These are phyloP conservation scores for Venustoraphidia nigricollis DNA, from an alignment of 2,888 invertebrate species.

Conservation along the genomic window DNA sequence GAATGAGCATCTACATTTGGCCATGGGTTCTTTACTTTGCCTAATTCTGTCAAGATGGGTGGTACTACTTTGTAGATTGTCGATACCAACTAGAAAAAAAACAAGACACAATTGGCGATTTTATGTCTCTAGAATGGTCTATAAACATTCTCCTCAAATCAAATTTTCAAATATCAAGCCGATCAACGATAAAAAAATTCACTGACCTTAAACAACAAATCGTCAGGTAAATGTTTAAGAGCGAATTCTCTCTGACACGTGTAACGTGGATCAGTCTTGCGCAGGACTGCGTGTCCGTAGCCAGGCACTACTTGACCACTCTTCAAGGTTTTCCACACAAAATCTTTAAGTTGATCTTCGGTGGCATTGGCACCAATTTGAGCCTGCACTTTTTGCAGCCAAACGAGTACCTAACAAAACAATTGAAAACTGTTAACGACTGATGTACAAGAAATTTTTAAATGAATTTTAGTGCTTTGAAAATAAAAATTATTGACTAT, in stretches of 20 bases:
- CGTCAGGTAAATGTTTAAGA: constrained; percentile 81
- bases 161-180: not conserved
- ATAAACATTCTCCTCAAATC: constrained; percentile 1
- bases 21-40: constrained; percentile 97
- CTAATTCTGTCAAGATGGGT: constrained; percentile 78
- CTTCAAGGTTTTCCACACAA: constrained; percentile 94
- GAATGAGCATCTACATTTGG: constrained; percentile 97
- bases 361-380: constrained; percentile 74
- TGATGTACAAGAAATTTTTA: not conserved
- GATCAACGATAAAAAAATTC: not conserved
- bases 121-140: not conserved
- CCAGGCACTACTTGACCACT: constrained; percentile 95
- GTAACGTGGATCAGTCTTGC: constrained; percentile 88
- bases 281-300: constrained; percentile 89
- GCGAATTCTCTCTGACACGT: constrained; percentile 91
- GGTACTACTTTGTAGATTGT: constrained; percentile 87
- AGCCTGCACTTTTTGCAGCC: constrained; percentile 79
- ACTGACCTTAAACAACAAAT: constrained; percentile 66
- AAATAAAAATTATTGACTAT: not conserved
- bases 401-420: constrained; percentile 62
- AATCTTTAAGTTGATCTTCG: constrained; percentile 86
- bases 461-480: not conserved
- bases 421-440: not conserved
- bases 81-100: constrained; percentile 51
- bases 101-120: constrained; percentile 7